A percentile compares a stretch with the other conserved stretches of the same genome.
Conservation (phyloP, 1,140 invertebrate species). For the Metopolophium dirhodum region DNA sequence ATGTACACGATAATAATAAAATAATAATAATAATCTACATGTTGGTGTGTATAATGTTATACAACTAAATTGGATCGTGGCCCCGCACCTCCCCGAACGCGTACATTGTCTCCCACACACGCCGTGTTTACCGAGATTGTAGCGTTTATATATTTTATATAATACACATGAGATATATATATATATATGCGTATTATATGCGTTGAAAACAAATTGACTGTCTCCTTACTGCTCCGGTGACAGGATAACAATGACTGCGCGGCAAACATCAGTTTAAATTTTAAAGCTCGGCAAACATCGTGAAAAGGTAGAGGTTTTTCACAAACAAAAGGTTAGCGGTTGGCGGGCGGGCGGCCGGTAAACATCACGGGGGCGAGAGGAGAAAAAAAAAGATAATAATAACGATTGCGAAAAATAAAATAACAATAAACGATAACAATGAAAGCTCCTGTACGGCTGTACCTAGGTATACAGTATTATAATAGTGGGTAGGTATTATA, state of each 20-base stretch:
- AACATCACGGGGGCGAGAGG: background rate
- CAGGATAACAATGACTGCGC: conserved; percentile 32
- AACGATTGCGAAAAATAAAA: conserved; percentile 17
- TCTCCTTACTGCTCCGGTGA: conserved; percentile 12
- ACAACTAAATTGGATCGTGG: conserved; percentile 42
- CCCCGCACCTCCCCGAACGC: background rate
- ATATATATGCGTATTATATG: background rate
- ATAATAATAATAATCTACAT: conserved; percentile 3
- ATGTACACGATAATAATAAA: conserved; percentile 2
- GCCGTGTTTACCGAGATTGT: conserved; percentile 35
- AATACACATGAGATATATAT: background rate
- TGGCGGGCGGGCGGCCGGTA: background rate
- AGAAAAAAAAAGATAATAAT: conserved; percentile 13
- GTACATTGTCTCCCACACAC: background rate
- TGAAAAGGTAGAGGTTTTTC: conserved; percentile 1
- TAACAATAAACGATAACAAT: conserved; percentile 28
- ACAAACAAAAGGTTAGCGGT: conserved; percentile 35
- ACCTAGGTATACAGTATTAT: background rate
- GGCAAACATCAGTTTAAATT: conserved; percentile 36
- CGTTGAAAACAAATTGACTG: conserved; percentile 49
- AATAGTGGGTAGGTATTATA: background rate
- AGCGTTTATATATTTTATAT: conserved; percentile 1
- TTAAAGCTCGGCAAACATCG: conserved; percentile 41
- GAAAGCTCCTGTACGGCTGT: background rate
- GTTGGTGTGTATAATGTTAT: background rate